These are phyloP conservation scores for Microplitis deprimator DNA, from an alignment of 2,888 invertebrate species.

Conservation along the genomic window DNA sequence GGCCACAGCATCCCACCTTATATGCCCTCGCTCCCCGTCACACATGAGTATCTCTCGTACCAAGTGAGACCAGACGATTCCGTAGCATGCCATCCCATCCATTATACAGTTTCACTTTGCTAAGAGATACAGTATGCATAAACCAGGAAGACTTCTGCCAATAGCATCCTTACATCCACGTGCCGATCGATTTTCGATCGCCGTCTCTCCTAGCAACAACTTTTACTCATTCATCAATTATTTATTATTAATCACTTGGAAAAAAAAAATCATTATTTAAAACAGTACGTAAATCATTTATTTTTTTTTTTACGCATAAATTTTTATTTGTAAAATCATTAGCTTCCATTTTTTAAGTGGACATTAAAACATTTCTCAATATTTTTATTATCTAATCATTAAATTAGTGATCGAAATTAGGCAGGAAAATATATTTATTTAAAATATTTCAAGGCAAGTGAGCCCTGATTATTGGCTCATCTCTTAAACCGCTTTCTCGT, in stretches of 20 bases:
- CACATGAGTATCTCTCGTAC: conserved; percentile 48
- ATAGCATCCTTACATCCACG: background rate
- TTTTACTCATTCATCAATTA: background rate
- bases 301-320: background rate
- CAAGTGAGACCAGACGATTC: conserved; percentile 26
- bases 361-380: background rate
- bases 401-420: background rate
- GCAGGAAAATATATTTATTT: background rate
- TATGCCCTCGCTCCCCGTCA: conserved; percentile 66
- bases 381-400: background rate
- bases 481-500: conserved; percentile 10
- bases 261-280: background rate
- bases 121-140: conserved; percentile 23
- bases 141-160: conserved; percentile 1
- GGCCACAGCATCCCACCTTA: conserved; percentile 70
- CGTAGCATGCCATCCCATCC: conserved; percentile 2
- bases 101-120: conserved; percentile 32
- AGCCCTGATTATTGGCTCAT: background rate
- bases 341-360: background rate
- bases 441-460: background rate
- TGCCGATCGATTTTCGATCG: background rate
- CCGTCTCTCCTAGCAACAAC: background rate
- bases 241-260: background rate
- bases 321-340: background rate
- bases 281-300: background rate